These are phyloP conservation scores for Exaiptasia diaphana DNA, from an alignment of 64 coral and sea anemone species.

Conservation along the genomic window DNA sequence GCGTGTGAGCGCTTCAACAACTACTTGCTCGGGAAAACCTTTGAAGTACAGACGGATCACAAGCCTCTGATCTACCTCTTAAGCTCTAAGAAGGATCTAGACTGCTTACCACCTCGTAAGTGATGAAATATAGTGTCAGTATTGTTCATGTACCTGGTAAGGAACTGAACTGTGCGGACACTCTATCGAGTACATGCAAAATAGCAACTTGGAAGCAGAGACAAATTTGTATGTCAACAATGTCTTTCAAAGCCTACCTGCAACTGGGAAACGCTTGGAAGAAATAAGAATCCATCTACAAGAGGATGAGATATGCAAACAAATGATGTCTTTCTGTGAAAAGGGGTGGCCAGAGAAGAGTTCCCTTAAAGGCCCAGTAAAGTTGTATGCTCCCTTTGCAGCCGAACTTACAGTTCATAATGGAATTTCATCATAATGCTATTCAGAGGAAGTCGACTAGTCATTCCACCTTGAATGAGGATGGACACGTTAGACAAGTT, in stretches of 20 bases:
- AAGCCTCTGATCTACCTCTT: too few relatives aligned
- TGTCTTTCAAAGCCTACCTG: constrained; percentile 8
- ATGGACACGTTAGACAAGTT: constrained; percentile 41
- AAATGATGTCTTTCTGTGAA: not conserved
- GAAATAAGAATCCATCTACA: not conserved
- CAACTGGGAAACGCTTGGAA: not conserved
- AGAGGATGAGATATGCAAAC: too few relatives aligned
- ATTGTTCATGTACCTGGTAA: constrained; percentile 16
- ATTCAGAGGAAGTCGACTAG: constrained; percentile 22
- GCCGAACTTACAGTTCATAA: constrained; percentile 35
- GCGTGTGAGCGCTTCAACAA: too few relatives aligned
- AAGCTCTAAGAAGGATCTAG: constrained; percentile 15
- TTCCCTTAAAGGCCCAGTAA: not conserved
- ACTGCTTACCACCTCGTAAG: not conserved
- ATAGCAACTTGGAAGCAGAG: not conserved
- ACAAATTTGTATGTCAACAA: not conserved
- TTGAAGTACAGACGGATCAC: too few relatives aligned
- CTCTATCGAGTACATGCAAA: constrained; percentile 4
- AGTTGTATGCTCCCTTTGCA: constrained; percentile 1
- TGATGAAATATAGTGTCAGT: constrained; percentile 5
- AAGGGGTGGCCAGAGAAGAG: constrained; percentile 9
- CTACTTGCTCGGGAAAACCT: too few relatives aligned
- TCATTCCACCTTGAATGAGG: constrained; percentile 8
- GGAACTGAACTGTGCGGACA: constrained; percentile 9
- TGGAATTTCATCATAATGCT: too few relatives aligned